Evolutionary conservation across 1,140 invertebrate species (phyloP), one percentile per base, ranked within the genome.

Genomic region (Danaus melanippus): DNA sequence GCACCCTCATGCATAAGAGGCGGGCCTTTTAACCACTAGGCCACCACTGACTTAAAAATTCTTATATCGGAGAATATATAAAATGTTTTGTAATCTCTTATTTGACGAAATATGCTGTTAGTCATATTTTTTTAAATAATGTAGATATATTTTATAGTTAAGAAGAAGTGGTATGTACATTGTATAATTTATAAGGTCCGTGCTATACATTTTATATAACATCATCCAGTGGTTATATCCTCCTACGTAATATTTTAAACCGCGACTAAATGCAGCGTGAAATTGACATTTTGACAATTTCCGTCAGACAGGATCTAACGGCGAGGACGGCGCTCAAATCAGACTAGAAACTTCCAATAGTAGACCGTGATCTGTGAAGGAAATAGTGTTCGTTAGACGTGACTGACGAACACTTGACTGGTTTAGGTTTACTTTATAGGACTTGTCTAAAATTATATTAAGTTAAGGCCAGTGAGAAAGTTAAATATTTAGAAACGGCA

Each of bases 351-450:
- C 59, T 61, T 67, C 67, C 60, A 64, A 62, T 55, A 43, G 40
- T 44, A 51, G 39, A 46, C 55, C 40, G 56, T 53, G 53, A 64
- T 63, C 58, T 66, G 51, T 63, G 56, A 49, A 68, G 74, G 72
- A 77, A 77, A 77, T 77, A 66, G 59, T 64, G 58, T 69, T 75
- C 70, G 59, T 56, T 60, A 71, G 46, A 46, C n/a, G 21, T 44
- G 47, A 39, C 17, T 49, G 60, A 39, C 43, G 52, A 17, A 41
- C 32, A 52, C 48, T 43, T 12, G 11, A 44, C 11, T 53, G 10
- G 12, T 32, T 10, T 10, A 41, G 15, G 1, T 46, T 51, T 55
- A 43, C 43, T 52, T 54, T 10, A 9, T 42, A 12, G 10, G 39
- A 55, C 21, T 46, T 62, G 8, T 7, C 21, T 32, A 8, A 32